A percentile compares a stretch with the other conserved stretches of the same genome.
These are phyloP conservation scores for Hydropsyche tenuis DNA, from an alignment of 1,140 invertebrate genomes.

Conservation along the genomic window DNA sequence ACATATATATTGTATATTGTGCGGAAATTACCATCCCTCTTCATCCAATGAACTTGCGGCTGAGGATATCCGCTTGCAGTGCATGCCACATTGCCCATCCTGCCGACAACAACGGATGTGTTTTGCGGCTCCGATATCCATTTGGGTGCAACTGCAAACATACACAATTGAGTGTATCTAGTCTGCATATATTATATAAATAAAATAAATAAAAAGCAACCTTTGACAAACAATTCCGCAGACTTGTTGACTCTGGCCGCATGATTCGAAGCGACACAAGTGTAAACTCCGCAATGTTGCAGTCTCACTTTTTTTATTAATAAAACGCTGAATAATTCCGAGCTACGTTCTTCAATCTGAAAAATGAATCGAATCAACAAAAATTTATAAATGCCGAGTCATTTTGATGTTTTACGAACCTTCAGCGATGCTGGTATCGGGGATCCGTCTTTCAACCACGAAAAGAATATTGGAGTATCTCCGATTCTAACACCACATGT, in stretches of 20 bases:
- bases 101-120: constrained; percentile 74
- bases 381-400: background rate
- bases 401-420: constrained; percentile 57
- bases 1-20: background rate
- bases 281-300: constrained; percentile 85
- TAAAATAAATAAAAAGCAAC: constrained; percentile 58
- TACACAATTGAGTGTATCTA: background rate
- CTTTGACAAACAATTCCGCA: constrained; percentile 82
- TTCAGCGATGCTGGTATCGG: constrained; percentile 71
- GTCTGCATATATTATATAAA: background rate
- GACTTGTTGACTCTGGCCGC: constrained; percentile 84
- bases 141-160: constrained; percentile 76
- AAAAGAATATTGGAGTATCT: constrained; percentile 86
- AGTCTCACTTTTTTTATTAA: constrained; percentile 78
- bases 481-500: constrained; percentile 91
- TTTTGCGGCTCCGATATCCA: constrained; percentile 84
- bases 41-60: constrained; percentile 76
- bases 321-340: constrained; percentile 75
- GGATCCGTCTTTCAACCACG: constrained; percentile 86
- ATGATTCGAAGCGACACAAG: constrained; percentile 84
- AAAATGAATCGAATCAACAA: constrained; percentile 5
- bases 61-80: constrained; percentile 79
- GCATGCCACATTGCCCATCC: constrained; percentile 76
- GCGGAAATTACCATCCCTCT: constrained; percentile 64
- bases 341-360: constrained; percentile 72